Conservation (phyloP, 2,888 invertebrate genomes). For the Caenorhabditis sinica region DNA sequence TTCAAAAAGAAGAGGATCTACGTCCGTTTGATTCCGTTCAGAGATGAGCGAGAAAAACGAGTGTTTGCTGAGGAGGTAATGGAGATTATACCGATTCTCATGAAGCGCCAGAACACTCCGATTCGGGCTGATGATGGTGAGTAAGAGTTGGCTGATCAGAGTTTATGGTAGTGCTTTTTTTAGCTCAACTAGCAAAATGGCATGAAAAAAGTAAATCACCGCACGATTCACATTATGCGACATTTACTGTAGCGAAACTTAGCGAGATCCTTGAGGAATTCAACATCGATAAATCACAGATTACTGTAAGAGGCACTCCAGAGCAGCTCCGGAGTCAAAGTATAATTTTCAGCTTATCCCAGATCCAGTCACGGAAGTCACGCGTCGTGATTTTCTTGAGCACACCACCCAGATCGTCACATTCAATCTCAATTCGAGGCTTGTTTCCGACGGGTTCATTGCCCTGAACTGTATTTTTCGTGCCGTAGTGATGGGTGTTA, state of each 20-base stretch:
- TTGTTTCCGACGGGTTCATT: neutral
- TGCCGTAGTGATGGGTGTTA: neutral
- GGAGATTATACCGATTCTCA: neutral
- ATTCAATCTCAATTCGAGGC: neutral
- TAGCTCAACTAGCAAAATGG: no score
- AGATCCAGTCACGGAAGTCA: neutral
- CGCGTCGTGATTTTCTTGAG: neutral
- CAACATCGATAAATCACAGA: neutral
- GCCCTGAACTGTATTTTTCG: neutral
- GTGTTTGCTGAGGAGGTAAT: neutral
- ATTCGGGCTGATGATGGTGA: neutral
- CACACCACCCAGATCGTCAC: neutral
- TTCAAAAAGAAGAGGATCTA: neutral
- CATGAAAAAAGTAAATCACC: no score
- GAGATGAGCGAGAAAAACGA: neutral
- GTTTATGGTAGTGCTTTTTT: no score
- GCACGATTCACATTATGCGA: neutral
- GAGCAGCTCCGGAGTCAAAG: neutral
- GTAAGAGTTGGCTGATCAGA: no score
- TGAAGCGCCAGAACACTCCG: neutral
- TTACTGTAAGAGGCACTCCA: no score
- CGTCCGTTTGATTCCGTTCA: neutral
- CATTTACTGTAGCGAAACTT: neutral
- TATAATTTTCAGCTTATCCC: neutral
- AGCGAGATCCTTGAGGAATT: neutral